A percentile compares a stretch with the other conserved stretches of the same genome.
These are phyloP conservation scores for Sylvilagus floridanus DNA, from an alignment of 2,797 vertebrate species.

Conservation along the genomic window DNA sequence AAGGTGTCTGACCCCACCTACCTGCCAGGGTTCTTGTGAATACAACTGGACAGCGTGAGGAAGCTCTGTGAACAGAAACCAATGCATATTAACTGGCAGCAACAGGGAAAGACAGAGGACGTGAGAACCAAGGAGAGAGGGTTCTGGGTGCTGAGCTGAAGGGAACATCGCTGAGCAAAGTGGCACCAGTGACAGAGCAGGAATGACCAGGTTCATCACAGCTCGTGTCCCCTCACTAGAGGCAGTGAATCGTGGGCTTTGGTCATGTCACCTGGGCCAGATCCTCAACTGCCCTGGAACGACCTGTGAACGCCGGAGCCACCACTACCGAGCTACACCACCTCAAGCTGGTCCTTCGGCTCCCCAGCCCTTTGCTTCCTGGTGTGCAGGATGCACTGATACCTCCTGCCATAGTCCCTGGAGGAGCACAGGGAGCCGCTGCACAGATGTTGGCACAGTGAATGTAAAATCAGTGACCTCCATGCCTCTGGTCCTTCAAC, in stretches of 20 bases:
- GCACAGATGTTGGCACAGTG: neutral
- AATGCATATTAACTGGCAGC: fast-evolving
- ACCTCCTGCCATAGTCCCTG: fast-evolving
- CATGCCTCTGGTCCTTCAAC: neutral
- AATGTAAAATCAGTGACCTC: no score
- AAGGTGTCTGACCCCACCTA: neutral
- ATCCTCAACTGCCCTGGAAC: neutral
- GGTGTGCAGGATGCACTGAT: fast-evolving
- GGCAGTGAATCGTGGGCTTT: no score
- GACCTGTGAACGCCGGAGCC: neutral
- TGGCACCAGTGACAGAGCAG: neutral
- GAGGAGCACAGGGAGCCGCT: neutral
- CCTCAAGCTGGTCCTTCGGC: neutral
- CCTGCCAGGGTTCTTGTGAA: neutral
- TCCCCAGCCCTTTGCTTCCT: neutral
- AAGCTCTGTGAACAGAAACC: neutral
- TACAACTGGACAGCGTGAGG: neutral
- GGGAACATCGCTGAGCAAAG: neutral
- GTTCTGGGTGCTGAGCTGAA: neutral
- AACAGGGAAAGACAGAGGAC: fast-evolving
- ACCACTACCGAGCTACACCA: neutral
- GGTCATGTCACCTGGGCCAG: neutral
- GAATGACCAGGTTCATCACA: fast-evolving
- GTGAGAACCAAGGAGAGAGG: neutral
- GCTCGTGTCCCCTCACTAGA: neutral